These are phyloP conservation scores for Philaenus spumarius DNA, from an alignment of 1,140 invertebrate species.

Conservation along the genomic window DNA sequence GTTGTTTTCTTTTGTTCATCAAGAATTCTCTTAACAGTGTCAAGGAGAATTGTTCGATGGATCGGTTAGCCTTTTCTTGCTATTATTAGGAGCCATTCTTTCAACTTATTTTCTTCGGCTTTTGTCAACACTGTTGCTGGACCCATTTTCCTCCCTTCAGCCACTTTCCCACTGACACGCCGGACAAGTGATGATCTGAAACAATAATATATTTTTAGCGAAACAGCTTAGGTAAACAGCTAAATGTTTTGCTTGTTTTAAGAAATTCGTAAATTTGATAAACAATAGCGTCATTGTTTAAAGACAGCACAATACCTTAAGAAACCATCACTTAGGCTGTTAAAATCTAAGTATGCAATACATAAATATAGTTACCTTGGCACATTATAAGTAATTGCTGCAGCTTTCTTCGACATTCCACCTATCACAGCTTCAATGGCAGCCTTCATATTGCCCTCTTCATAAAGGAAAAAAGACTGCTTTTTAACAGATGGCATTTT, in stretches of 20 bases:
- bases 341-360: neutral
- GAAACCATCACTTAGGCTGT: neutral
- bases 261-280: neutral
- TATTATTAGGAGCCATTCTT: neutral
- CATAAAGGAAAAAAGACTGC: neutral
- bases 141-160: neutral
- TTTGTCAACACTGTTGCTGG: neutral
- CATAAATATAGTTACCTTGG: neutral
- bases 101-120: too few species aligned
- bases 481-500: too few species aligned
- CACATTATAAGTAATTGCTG: neutral
- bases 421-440: neutral
- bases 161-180: neutral
- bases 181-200: neutral
- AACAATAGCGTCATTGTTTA: neutral
- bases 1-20: neutral
- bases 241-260: neutral
- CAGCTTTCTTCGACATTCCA: neutral
- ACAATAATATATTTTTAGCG: neutral
- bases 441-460: neutral
- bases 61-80: slow-evolving; percentile 1
- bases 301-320: neutral
- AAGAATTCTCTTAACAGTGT: neutral
- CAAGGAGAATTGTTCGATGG: neutral
- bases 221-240: neutral